Evolutionary conservation across 30 jellyfish, hydroid and myxozoan genomes (phyloP), one percentile per base, ranked within the genome.

Genomic region (Aurelia coerulea): DNA sequence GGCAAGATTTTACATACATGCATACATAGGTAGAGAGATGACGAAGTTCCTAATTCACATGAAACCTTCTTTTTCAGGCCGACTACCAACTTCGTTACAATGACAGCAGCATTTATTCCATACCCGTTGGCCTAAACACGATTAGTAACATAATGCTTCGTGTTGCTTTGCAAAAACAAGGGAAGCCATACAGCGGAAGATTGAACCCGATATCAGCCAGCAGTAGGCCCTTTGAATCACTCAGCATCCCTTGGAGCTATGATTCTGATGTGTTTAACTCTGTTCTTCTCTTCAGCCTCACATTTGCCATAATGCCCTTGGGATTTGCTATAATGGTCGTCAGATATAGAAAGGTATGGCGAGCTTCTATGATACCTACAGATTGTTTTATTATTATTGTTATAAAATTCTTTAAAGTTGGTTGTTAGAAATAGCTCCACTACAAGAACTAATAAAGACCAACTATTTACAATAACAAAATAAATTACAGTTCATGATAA

Each of bases 61-160:
- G 62, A 15, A 33, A 77, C 8, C 33, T 18, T 52, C 17, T 51
- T 37, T 78, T 78, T 0, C 74, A 82, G 91, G 78, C 78, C 59
- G 67, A 72, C 10, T 90, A 90, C 80, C 51, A 54, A 2, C 69
- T 90, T 39, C 91, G 95, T 12, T 90, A 83, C 85, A 90, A 90
- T 42, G 97, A 90, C 54, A 76, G 92, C 52, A 75, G 84, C 33
- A 41, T 90, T 16, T 83, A 76, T 77, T 90, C 97, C 19, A 84
- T 90, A 23, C 97, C 97, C 2, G 95, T 90, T 65, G 97, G 97
- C 18, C 62, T 90, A 65, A 90, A 73, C 90, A 84, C 95, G 13
- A 84, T 90, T 78, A 83, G 89, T 65, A 90, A 90, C 51, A 50
- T 81, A 1, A 83, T 54, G 88, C 86, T 76, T 29, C 78, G 89